These are phyloP conservation scores for Moxostoma hubbsi DNA, from an alignment of 2,797 vertebrate species.

Conservation along the genomic window DNA sequence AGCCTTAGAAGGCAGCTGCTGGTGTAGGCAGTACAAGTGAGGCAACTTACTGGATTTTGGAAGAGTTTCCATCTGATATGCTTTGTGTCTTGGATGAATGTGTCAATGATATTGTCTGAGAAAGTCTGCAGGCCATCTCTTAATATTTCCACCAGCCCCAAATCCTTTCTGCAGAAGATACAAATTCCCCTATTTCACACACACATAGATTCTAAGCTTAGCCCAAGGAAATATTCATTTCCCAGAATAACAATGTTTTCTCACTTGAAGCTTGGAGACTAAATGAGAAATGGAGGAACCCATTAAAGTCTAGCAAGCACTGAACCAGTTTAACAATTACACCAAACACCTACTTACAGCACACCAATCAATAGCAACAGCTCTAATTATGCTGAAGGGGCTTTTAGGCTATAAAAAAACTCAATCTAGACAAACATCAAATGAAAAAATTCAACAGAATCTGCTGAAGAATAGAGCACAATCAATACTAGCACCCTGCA, in stretches of 20 bases:
- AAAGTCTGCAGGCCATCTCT: background rate
- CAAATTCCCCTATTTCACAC: background rate
- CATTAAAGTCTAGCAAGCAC: conserved; percentile 33
- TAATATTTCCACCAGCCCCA: background rate
- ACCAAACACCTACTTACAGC: conserved; percentile 30
- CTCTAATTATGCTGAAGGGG: conserved; percentile 7
- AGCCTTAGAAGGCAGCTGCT: too few species aligned
- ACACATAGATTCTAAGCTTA: background rate
- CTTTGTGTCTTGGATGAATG: conserved; percentile 9
- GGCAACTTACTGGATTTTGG: too few species aligned
- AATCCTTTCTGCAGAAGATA: background rate
- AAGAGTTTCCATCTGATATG: conserved; percentile 8
- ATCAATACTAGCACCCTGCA: conserved; percentile 22
- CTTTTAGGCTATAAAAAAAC: background rate
- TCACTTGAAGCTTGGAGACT: conserved; percentile 11
- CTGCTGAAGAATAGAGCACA: conserved; percentile 10
- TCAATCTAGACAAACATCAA: conserved; percentile 31
- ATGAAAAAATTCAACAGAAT: background rate
- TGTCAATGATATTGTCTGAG: background rate
- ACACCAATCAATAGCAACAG: conserved; percentile 30
- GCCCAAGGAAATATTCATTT: conserved; percentile 31
- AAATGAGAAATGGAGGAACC: conserved; percentile 22
- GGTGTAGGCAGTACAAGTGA: too few species aligned
- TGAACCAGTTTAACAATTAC: conserved; percentile 39
- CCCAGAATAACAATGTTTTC: conserved; percentile 37